Base-by-base conservation (phyloP, 2,113 vertebrate species). In the Oryzias melastigma region DNA sequence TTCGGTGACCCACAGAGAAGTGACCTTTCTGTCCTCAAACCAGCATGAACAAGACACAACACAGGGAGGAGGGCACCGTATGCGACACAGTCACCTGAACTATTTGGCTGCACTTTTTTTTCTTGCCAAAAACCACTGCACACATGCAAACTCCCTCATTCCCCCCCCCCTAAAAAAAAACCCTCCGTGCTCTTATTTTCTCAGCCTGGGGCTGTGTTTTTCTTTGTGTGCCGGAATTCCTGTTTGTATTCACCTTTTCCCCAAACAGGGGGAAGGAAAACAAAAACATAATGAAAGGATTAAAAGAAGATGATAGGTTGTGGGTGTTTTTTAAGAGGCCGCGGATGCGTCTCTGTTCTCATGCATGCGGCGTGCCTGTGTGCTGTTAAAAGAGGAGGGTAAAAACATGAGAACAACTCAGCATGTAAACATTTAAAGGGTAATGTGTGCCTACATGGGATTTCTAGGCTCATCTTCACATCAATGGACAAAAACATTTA, bases 161-260 rank as follows among this genome's bases (percentile, higher is more conserved):
- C 49, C 76, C 64, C 73, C 72, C 67, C 64, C 68, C 55, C 25
- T 65, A 29, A 55, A 55, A 18, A 17, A 70, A 85, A 83, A 87
- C 5, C 73, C 59, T 77, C 84, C 71, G 65, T 18, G 57, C 70
- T 70, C 84, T 81, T 89, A 83, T 86, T 85, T 86, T 81, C 72
- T 80, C 78, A 84, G 85, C 82, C 81, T 41, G 18, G 67, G 78
- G 78, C 77, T 75, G 78, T 85, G 84, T 90, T 87, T 88, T 89
- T 81, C 85, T 85, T 85, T 84, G 86, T 81, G 70, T 68, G 77
- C 75, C 69, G 76, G 85, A 90, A 91, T 91, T 91, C 87, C 89
- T 89, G 88, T 89, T 91, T 89, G 81, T 70, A 71, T 84, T 86
- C 82, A 88, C 83, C 86, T 90, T 87, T 83, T 75, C 74, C 80